These are phyloP conservation scores for Oreonectes daqikongensis DNA, from an alignment of 2,797 vertebrate genomes.

Conservation along the genomic window DNA sequence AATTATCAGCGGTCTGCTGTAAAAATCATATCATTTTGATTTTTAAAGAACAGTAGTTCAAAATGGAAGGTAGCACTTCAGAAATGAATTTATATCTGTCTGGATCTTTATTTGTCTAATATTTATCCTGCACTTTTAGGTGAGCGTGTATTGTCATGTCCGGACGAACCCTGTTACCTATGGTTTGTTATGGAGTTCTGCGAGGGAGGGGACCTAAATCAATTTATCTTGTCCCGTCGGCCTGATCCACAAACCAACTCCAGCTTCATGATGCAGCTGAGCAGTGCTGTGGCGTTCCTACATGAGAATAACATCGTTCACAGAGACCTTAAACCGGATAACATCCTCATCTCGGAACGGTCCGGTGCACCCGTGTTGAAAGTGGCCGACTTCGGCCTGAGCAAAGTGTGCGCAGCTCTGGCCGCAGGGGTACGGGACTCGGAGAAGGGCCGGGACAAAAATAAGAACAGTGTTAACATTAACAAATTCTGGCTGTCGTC, in stretches of 20 bases:
- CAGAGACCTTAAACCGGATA: constrained; percentile 95
- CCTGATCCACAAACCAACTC: constrained; percentile 87
- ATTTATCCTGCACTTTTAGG: constrained; percentile 71
- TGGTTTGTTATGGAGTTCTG: constrained; percentile 99
- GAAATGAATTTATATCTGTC: neutral
- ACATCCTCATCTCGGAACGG: constrained; percentile 92
- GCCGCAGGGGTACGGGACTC: constrained; percentile 62
- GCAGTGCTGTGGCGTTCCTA: constrained; percentile 91
- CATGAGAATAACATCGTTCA: constrained; percentile 96
- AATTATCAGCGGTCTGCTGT: neutral
- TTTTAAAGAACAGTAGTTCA: too few relatives aligned
- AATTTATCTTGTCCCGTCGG: constrained; percentile 89
- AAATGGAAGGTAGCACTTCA: neutral
- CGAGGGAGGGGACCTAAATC: constrained; percentile 94
- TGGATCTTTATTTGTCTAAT: neutral
- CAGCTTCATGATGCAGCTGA: constrained; percentile 96
- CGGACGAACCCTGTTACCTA: constrained; percentile 92
- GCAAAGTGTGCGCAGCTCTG: constrained; percentile 91
- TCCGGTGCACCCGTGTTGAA: constrained; percentile 89
- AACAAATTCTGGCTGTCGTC: constrained; percentile 96
- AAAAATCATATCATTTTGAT: too few relatives aligned
- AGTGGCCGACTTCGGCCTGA: constrained; percentile 95
- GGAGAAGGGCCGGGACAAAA: constrained; percentile 56
- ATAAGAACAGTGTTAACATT: constrained; percentile 71
- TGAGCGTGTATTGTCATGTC: constrained; percentile 86